Evolutionary conservation across 2,797 vertebrate species (phyloP), one percentile per base, ranked within the genome.

Genomic region (Heliangelus exortis): DNA sequence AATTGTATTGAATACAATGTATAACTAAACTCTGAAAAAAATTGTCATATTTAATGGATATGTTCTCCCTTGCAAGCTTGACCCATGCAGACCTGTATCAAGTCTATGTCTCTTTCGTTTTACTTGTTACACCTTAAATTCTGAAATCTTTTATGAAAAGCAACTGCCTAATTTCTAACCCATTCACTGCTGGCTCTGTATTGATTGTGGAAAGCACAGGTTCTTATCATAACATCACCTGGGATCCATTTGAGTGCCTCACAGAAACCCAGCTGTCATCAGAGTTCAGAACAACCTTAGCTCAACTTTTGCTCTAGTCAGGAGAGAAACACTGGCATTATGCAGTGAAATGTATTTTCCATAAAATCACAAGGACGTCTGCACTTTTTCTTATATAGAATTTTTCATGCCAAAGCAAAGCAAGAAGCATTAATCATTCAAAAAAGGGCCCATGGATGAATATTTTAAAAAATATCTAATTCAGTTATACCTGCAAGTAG

Each of bases 301-400:
- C 43, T 28, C 12, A 78, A 50, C 10, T 78, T 74, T 29, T 43
- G 12, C 31, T 83, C 20, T 69, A 12, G 41, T 69, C 53, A 50
- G 47, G 83, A 54, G 4, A 36, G 50, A 51, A 50, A 23, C 2
- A 2, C 8, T 1, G 1, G 7, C 3, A 2, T 63, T 84, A 43
- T 17, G 58, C 8, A 73, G 48, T 57, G 45, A 71, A 58, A 59
- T 17, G 9, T 45, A 12, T 68, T 77, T 68, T 43, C 33, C 14
- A 31, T 36, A 65, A 87, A 68, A 31, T 43, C 53, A 61, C 7
- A 50, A n/a, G 34, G 77, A 62, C 18, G 22, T 69, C 41, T 79
- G 21, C 15, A 23, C 6, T 57, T 48, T 9, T 67, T 51, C 22
- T 62, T 58, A 47, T 8, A 51, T 3, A 51, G 28, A n/a, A 54